A percentile compares a stretch with the other conserved stretches of the same genome.
Evolutionary conservation across 2,797 vertebrate species (phyloP).

Genomic region (Buceros bicornis): DNA sequence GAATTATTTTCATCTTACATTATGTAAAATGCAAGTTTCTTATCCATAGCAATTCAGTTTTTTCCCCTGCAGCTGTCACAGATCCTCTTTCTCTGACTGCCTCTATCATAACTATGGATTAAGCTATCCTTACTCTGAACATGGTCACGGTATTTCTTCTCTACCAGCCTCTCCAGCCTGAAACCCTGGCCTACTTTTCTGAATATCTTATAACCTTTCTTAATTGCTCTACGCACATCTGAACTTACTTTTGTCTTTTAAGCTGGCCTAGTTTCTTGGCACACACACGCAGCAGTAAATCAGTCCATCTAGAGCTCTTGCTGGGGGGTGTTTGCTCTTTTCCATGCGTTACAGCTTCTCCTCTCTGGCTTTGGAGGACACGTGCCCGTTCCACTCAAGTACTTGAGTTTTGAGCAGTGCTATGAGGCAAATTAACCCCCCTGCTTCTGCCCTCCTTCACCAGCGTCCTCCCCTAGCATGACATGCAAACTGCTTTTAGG

Average conservation of each 20-base stretch:
- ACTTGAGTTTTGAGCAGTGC: neutral
- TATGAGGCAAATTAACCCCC: neutral
- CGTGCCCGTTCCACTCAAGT: neutral
- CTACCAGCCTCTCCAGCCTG: neutral
- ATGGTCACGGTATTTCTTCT: neutral
- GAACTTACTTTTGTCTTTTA: neutral
- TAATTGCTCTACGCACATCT: neutral
- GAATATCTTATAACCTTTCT: neutral
- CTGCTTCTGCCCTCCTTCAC: neutral
- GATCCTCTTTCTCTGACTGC: neutral
- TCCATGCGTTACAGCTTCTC: neutral
- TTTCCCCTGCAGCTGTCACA: neutral
- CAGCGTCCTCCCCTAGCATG: neutral
- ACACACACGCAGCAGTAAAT: rapidly evolving
- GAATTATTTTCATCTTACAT: neutral
- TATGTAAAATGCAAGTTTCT: neutral
- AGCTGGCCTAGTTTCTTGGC: neutral
- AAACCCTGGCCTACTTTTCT: neutral
- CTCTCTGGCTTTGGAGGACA: neutral
- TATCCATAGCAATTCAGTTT: neutral
- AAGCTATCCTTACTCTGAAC: neutral
- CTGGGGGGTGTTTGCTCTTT: rapidly evolving
- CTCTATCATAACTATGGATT: rapidly evolving
- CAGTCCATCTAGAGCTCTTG: neutral
- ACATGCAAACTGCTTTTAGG: neutral